phyloP scores from a whole-genome alignment of 1,140 invertebrate genomes.

The Drosophila varians region DNA sequence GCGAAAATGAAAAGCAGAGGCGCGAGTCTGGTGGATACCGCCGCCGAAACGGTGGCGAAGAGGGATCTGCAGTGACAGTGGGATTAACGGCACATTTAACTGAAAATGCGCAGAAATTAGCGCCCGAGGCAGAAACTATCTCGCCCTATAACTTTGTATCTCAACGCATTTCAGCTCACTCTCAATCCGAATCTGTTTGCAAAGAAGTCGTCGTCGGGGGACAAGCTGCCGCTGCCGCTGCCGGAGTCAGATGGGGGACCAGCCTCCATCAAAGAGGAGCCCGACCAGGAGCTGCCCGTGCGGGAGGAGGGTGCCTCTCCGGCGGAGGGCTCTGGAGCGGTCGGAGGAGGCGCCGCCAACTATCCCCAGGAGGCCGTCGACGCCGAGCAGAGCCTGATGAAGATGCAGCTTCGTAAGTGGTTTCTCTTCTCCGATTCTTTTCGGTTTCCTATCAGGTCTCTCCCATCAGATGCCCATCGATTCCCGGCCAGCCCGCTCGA shows the following conservation, averaged over 20 bases:
- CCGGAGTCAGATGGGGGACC: slow-evolving; percentile 7
- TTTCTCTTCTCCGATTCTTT: neutral
- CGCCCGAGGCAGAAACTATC: slow-evolving; percentile 38
- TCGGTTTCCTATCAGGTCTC: neutral
- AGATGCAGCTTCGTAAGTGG: slow-evolving; percentile 81
- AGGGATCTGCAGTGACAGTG: too few relatives aligned
- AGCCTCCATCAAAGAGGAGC: slow-evolving; percentile 58
- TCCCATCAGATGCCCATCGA: slow-evolving; percentile 69
- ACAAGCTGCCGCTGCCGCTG: slow-evolving; percentile 24
- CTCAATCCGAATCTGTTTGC: slow-evolving; percentile 77
- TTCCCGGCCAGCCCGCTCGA: slow-evolving; percentile 77
- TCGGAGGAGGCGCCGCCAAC: neutral
- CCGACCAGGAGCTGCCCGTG: slow-evolving; percentile 44
- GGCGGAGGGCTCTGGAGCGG: slow-evolving; percentile 11
- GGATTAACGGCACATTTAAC: slow-evolving; percentile 69
- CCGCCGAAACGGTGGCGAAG: too few relatives aligned
- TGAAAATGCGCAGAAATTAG: slow-evolving; percentile 74
- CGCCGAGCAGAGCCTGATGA: slow-evolving; percentile 78
- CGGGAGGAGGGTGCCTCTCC: slow-evolving; percentile 34
- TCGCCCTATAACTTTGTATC: slow-evolving; percentile 17
- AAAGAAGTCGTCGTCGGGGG: slow-evolving; percentile 52
- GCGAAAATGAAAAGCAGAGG: neutral
- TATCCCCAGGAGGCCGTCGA: slow-evolving; percentile 58
- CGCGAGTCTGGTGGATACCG: slow-evolving; percentile 33
- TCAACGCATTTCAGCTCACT: slow-evolving; percentile 63